Evolutionary conservation across 2,888 invertebrate species (phyloP), one percentile per base, ranked within the genome.

Genomic region (Zaprionus bogoriensis): DNA sequence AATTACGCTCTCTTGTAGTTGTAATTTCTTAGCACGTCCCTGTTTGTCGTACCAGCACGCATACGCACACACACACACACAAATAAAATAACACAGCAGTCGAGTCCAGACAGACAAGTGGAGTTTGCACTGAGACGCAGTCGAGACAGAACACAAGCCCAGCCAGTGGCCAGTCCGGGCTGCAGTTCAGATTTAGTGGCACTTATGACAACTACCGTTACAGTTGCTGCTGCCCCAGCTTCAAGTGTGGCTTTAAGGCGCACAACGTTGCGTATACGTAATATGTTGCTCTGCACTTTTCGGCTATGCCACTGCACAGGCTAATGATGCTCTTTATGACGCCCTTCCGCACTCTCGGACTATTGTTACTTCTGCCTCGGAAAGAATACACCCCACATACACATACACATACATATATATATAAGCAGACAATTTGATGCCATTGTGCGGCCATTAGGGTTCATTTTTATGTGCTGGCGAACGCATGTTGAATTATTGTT

Each of bases 1-100:
- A 81, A 81, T 82, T 78, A 75, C 64, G 66, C 66, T 66, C 69
- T 28, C 78, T 81, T 85, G 85, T 85, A 78, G 67, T 82, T 78
- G 73, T 72, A 68, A 63, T 84, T 79, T 84, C 71, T 60, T 63
- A 67, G 63, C 82, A 81, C 84, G 81, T 81, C 67, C 47, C 78
- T 72, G 79, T 77, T 72, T 74, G 68, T 81, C 82, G 32, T 36
- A 25, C 38, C 28, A 14, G 38, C 54, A 39, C 38, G 32, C 32
- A 36, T 9, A 54, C 54, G 47, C 38, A 10, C 19, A 4, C 6
- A 32, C 14, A 32, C n/a, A n/a, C n/a, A n/a, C n/a, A n/a, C n/a
- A n/a, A n/a, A n/a, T n/a, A n/a, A n/a, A n/a, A n/a, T n/a, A n/a
- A n/a, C n/a, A n/a, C n/a, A n/a, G n/a, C n/a, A n/a, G n/a, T 73